Conservation (phyloP, 2,797 vertebrate species). For the Eidolon dupreanum region DNA sequence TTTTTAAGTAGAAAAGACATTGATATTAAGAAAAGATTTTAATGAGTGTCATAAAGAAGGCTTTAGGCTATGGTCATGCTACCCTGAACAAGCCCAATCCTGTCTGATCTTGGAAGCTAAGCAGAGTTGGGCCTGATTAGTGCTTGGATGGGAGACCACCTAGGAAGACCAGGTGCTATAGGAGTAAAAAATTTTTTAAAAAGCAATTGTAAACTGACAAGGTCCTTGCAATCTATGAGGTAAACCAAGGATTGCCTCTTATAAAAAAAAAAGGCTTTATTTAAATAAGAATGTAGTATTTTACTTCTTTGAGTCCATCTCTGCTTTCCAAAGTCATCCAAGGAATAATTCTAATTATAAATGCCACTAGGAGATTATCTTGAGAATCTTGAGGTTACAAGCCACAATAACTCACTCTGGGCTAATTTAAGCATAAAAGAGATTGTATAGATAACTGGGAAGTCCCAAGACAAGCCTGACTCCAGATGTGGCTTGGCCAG, state of each 20-base stretch:
- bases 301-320: not conserved
- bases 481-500: fast-evolving
- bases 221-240: too few species aligned
- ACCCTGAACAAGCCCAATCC: too few species aligned
- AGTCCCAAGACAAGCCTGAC: not conserved
- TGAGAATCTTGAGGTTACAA: not conserved
- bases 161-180: too few species aligned
- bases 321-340: not conserved
- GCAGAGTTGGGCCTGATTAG: too few species aligned
- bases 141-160: too few species aligned
- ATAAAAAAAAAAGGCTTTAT: not conserved
- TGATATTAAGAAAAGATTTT: not conserved
- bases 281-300: slow-evolving; percentile 14
- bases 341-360: not conserved
- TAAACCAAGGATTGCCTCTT: too few species aligned
- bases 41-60: not conserved
- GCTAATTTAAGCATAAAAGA: not conserved
- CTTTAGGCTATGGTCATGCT: too few species aligned
- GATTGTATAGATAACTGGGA: not conserved
- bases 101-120: too few species aligned
- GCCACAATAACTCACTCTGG: not conserved
- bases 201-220: too few species aligned
- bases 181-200: too few species aligned
- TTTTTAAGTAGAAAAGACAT: not conserved
- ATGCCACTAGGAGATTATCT: not conserved